Conservation (phyloP, 2,113 vertebrate species). For the Chaetops frenatus region DNA sequence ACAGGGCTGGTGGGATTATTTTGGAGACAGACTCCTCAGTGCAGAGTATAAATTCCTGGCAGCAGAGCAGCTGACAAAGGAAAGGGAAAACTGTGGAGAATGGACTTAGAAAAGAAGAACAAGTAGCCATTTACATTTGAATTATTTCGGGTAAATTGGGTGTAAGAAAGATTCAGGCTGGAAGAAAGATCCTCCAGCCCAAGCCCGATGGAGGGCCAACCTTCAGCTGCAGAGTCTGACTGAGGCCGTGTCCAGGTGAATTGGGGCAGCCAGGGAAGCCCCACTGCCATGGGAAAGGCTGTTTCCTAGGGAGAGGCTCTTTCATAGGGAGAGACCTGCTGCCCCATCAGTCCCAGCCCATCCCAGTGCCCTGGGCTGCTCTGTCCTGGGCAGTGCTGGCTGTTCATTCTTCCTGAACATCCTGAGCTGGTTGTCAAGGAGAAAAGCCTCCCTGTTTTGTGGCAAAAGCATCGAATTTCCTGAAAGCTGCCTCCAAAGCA, state of each 20-base stretch:
- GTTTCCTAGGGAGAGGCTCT: background rate
- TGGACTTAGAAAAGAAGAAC: background rate
- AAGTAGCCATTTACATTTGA: background rate
- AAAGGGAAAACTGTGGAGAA: background rate
- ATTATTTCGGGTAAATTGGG: background rate
- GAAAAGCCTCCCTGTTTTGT: background rate
- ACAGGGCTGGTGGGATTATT: background rate
- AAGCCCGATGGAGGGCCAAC: accelerated
- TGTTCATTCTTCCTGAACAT: background rate
- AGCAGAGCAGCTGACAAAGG: background rate
- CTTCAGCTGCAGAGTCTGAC: background rate
- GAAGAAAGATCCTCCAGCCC: background rate
- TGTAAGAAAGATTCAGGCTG: background rate
- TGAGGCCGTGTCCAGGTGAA: accelerated
- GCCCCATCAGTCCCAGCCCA: background rate
- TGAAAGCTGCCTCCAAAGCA: background rate
- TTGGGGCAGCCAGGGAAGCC: background rate
- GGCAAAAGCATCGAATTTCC: background rate
- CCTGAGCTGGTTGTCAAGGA: background rate
- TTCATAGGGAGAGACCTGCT: background rate
- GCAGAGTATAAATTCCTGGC: background rate
- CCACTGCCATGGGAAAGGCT: accelerated
- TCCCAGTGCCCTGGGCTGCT: background rate
- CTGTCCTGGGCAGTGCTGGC: background rate
- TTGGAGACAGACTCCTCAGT: background rate